These are phyloP conservation scores for Vespertilio murinus DNA, from an alignment of 2,797 vertebrate species.

Conservation along the genomic window DNA sequence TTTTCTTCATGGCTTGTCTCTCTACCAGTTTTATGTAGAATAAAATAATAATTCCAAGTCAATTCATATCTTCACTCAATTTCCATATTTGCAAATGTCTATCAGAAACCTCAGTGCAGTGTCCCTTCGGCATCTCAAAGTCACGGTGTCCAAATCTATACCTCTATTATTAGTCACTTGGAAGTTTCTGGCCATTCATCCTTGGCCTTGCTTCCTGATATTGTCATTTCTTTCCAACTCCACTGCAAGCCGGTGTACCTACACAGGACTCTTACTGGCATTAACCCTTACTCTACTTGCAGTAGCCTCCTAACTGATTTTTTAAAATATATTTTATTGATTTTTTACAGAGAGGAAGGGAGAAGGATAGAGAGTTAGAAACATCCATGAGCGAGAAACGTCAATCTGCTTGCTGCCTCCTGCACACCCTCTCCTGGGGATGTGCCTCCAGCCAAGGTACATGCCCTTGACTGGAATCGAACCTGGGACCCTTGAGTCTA, in stretches of 20 bases:
- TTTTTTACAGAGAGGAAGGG: too few species aligned
- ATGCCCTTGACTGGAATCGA: too few species aligned
- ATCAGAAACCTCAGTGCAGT: not conserved
- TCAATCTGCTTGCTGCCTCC: too few species aligned
- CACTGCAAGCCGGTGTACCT: not conserved
- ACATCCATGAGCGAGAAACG: too few species aligned
- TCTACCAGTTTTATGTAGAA: not conserved
- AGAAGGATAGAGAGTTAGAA: too few species aligned
- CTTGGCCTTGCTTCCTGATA: not conserved
- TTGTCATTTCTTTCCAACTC: not conserved
- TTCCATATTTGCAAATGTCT: not conserved
- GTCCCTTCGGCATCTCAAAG: not conserved
- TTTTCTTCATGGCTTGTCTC: not conserved
- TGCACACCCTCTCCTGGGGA: too few species aligned
- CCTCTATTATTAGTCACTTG: not conserved
- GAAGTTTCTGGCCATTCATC: not conserved
- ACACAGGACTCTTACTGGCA: not conserved
- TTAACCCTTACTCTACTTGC: not conserved
- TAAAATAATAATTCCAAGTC: not conserved
- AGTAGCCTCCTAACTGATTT: not conserved
- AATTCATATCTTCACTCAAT: not conserved
- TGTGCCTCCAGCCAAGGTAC: too few species aligned
- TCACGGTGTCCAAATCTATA: not conserved
- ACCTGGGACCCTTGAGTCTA: too few species aligned
- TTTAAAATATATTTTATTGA: too few species aligned